Percentiles rank a stretch among this genome's conserved stretches.
Conservation (phyloP, 2,113 vertebrate genomes). For the Neolamprologus devosi region DNA sequence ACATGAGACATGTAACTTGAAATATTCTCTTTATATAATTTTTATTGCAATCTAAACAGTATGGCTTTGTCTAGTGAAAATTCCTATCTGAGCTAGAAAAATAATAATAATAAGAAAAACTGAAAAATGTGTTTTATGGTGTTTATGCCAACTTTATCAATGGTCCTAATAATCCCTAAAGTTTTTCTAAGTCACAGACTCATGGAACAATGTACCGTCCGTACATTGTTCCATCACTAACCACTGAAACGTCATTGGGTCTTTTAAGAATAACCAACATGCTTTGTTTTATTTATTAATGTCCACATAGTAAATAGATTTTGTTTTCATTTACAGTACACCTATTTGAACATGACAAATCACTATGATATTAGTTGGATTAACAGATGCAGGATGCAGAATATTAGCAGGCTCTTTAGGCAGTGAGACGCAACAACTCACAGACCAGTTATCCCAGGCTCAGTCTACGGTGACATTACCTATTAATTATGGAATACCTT, state of each 20-base stretch:
- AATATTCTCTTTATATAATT: slow-evolving; percentile 40
- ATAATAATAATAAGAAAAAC: not conserved
- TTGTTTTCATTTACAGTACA: slow-evolving; percentile 5
- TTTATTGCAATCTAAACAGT: slow-evolving; percentile 74
- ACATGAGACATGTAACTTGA: slow-evolving; percentile 42
- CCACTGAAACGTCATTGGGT: slow-evolving; percentile 4
- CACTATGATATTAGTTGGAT: not conserved
- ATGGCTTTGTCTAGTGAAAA: slow-evolving; percentile 77
- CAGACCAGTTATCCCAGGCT: not conserved
- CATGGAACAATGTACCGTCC: slow-evolving; percentile 1
- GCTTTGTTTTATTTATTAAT: slow-evolving; percentile 12
- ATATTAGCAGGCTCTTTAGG: not conserved
- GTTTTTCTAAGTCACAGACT: slow-evolving; percentile 15
- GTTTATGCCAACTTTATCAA: not conserved
- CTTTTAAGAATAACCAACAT: slow-evolving; percentile 27
- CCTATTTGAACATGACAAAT: slow-evolving; percentile 20
- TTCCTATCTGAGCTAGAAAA: slow-evolving; percentile 67
- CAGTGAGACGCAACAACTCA: not conserved
- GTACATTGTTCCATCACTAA: not conserved
- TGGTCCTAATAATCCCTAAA: not conserved
- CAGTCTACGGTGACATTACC: not conserved
- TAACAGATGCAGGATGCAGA: slow-evolving; percentile 4
- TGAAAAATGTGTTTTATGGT: not conserved
- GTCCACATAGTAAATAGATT: slow-evolving; percentile 5
- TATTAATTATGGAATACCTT: not conserved